phyloP scores from a whole-genome alignment of 2,113 vertebrate genomes.

The Crotalus horridus region DNA sequence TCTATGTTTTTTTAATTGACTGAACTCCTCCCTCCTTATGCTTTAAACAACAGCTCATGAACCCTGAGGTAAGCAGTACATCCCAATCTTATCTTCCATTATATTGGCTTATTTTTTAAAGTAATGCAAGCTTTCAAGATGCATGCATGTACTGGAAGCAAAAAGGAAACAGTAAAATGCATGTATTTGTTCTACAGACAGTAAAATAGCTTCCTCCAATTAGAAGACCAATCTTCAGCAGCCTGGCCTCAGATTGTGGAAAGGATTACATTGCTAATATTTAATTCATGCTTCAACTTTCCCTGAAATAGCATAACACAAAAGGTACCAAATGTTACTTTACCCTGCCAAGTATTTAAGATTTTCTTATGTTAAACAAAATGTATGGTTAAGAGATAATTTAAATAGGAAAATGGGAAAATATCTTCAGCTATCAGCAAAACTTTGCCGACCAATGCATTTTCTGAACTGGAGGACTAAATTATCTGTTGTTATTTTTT shows the following conservation, averaged over 20 bases:
- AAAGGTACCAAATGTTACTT: background rate
- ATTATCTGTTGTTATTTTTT: constrained; percentile 26
- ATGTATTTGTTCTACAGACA: background rate
- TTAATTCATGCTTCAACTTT: background rate
- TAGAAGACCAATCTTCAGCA: background rate
- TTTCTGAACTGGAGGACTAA: constrained; percentile 1
- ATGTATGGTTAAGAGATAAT: constrained; percentile 12
- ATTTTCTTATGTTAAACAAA: background rate
- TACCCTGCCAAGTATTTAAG: background rate
- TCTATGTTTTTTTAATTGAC: background rate
- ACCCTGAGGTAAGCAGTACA: background rate
- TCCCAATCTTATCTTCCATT: background rate
- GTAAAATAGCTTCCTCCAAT: background rate
- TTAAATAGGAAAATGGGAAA: constrained; percentile 14
- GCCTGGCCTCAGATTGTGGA: background rate
- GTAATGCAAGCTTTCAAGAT: background rate
- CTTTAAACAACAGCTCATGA: background rate
- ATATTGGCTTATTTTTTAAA: background rate
- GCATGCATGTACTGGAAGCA: background rate
- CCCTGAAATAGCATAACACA: constrained; percentile 1
- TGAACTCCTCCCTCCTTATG: background rate
- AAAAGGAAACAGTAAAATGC: background rate
- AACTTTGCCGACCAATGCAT: background rate
- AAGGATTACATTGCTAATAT: background rate
- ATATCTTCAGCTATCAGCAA: background rate